phyloP scores from a whole-genome alignment of 2,888 invertebrate species.

The Drosophila stalkeri region DNA sequence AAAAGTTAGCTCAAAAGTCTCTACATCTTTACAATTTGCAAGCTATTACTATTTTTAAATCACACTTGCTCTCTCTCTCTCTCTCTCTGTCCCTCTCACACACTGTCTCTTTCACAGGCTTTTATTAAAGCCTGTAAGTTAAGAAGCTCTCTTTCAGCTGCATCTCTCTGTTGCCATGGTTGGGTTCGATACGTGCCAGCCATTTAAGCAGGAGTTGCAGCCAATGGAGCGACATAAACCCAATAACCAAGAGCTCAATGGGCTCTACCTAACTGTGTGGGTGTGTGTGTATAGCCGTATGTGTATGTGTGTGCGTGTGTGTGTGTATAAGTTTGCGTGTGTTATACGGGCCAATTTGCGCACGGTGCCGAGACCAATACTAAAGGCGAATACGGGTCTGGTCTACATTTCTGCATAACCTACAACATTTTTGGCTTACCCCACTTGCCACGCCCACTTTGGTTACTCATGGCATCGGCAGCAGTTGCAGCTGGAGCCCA shows the following conservation, averaged over 20 bases:
- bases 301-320: background rate
- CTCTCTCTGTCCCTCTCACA: background rate
- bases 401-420: conserved; percentile 13
- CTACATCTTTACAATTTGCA: background rate
- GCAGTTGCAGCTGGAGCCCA: conserved; percentile 6
- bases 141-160: background rate
- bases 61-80: background rate
- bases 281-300: background rate
- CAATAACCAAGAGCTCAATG: conserved; percentile 38
- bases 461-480: conserved; percentile 9
- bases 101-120: background rate
- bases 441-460: background rate
- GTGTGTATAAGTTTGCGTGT: background rate
- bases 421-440: conserved; percentile 18
- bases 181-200: conserved; percentile 10
- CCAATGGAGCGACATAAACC: conserved; percentile 36
- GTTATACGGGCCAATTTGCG: conserved; percentile 42
- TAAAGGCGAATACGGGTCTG: conserved; percentile 16
- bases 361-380: conserved; percentile 16
- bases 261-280: background rate
- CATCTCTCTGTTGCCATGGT: background rate
- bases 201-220: conserved; percentile 22
- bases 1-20: background rate
- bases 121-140: background rate
- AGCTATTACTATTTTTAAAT: background rate